Percentiles rank a stretch among this genome's conserved stretches.
phyloP scores from a whole-genome alignment of 2,888 invertebrate genomes.

The Labia minor region DNA sequence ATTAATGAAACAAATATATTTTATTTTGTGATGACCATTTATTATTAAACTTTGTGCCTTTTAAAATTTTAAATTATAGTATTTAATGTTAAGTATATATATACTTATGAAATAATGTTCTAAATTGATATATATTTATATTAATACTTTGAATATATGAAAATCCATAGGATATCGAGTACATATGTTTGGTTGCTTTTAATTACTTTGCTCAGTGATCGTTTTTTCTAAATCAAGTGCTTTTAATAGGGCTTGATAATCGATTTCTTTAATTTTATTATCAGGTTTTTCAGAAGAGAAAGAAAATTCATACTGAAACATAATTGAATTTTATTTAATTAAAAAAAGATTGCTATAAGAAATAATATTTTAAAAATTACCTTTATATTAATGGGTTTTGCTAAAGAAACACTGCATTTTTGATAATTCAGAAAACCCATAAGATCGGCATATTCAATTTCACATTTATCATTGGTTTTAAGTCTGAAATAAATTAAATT shows the following conservation, averaged over 20 bases:
- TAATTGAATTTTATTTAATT: not conserved
- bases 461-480: slow-evolving; percentile 51
- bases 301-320: slow-evolving; percentile 21
- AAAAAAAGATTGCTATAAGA: not conserved
- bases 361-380: slow-evolving; percentile 9
- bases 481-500: slow-evolving; percentile 31
- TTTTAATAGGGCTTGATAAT: slow-evolving; percentile 19
- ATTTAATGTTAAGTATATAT: too few relatives aligned
- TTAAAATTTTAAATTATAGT: too few relatives aligned
- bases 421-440: slow-evolving; percentile 59
- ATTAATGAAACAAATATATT: too few relatives aligned
- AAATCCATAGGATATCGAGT: too few relatives aligned
- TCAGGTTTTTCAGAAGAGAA: not conserved
- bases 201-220: slow-evolving; percentile 19
- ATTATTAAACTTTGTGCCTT: too few relatives aligned
- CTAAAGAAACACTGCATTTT: slow-evolving; percentile 42
- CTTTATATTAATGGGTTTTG: slow-evolving; percentile 42
- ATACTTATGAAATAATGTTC: too few relatives aligned
- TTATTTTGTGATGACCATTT: too few relatives aligned
- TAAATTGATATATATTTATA: too few relatives aligned
- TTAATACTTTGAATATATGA: too few relatives aligned
- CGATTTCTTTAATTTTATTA: slow-evolving; percentile 17
- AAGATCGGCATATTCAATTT: slow-evolving; percentile 56
- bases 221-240: slow-evolving; percentile 21
- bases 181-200: too few relatives aligned